phyloP scores from a whole-genome alignment of 2,888 invertebrate genomes.

The Podotricha telesiphe region DNA sequence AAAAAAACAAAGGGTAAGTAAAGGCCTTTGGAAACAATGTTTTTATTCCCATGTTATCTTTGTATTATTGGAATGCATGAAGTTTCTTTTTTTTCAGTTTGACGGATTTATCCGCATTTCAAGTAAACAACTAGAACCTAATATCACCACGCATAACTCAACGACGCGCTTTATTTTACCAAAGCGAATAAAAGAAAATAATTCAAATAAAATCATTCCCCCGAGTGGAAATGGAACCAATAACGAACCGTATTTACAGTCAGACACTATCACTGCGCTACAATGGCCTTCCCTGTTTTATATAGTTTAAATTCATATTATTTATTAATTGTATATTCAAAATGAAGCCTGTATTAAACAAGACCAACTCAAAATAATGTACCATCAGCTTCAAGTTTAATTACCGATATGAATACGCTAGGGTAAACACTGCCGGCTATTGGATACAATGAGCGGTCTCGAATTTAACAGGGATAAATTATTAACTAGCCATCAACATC shows the following conservation, averaged over 20 bases:
- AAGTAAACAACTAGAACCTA: too few relatives aligned
- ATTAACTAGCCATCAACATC: slow-evolving; percentile 20
- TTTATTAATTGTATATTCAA: not conserved
- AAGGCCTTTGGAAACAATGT: not conserved
- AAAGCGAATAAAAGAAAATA: too few relatives aligned
- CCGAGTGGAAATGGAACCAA: too few relatives aligned
- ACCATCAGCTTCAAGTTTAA: slow-evolving; percentile 31
- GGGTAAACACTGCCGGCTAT: slow-evolving; percentile 29
- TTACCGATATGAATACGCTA: slow-evolving; percentile 31
- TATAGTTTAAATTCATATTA: not conserved
- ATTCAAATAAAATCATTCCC: too few relatives aligned
- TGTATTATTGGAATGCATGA: not conserved
- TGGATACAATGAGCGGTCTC: slow-evolving; percentile 31
- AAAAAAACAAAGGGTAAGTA: too few relatives aligned
- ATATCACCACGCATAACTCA: too few relatives aligned
- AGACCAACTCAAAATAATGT: slow-evolving; percentile 21
- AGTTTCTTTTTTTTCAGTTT: not conserved
- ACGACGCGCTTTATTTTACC: too few relatives aligned
- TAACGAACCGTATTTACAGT: too few relatives aligned
- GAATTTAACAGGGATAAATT: slow-evolving; percentile 34
- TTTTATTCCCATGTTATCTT: not conserved
- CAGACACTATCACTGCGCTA: too few relatives aligned
- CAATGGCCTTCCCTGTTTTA: too few relatives aligned
- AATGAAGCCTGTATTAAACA: slow-evolving; percentile 12
- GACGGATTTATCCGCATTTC: too few relatives aligned